These are phyloP conservation scores for Hydrozoanthus gracilis DNA, from an alignment of 92 coral and sea anemone species.

Conservation along the genomic window DNA sequence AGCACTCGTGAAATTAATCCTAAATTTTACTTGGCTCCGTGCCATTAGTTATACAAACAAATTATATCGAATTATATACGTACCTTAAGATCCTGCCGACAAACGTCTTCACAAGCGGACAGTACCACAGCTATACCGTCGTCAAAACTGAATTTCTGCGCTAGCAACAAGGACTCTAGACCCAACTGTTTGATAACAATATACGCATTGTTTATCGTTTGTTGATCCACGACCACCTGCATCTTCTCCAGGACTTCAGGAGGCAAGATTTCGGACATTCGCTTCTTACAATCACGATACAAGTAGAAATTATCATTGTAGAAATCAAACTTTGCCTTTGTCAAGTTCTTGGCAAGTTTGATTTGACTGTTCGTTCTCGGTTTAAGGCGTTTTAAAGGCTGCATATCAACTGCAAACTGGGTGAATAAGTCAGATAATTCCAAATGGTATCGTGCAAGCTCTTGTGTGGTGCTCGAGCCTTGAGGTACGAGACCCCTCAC, in stretches of 20 bases:
- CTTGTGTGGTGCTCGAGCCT: constrained; percentile 84
- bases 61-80: no score
- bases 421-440: constrained; percentile 97
- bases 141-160: constrained; percentile 70
- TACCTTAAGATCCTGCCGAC: constrained; percentile 76
- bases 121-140: constrained; percentile 67
- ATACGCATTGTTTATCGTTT: constrained; percentile 89
- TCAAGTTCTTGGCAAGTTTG: constrained; percentile 85
- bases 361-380: constrained; percentile 88
- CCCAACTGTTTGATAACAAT: constrained; percentile 88
- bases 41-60: no score
- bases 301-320: constrained; percentile 77
- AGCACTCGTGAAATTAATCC: no score
- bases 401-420: constrained; percentile 96
- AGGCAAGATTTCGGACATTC: constrained; percentile 76
- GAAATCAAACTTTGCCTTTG: constrained; percentile 78
- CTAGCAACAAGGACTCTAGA: constrained; percentile 80
- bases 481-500: constrained; percentile 74
- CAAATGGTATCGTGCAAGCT: constrained; percentile 86
- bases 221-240: constrained; percentile 89
- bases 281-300: constrained; percentile 81
- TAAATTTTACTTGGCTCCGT: no score
- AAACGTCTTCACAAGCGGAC: constrained; percentile 83
- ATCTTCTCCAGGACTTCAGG: constrained; percentile 78
- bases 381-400: constrained; percentile 83